Conservation (phyloP, 2,888 invertebrate genomes). For the Incurvaria masculella region DNA sequence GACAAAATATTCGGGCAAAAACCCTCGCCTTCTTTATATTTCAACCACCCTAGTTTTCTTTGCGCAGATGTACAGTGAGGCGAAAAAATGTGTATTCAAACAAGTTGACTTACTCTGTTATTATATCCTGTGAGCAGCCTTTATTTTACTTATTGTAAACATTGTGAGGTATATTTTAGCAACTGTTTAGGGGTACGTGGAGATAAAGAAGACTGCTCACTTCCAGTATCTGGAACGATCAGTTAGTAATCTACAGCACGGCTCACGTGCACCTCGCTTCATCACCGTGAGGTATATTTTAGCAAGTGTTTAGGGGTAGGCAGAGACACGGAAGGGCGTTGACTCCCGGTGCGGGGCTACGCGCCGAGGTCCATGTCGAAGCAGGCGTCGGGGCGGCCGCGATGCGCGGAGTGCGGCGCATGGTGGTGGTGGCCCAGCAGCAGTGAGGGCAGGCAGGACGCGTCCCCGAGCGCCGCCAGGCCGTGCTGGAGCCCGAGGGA, state of each 20-base stretch:
- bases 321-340: neutral
- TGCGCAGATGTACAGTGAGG: too few relatives aligned
- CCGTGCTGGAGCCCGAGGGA: constrained; percentile 24
- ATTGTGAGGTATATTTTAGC: neutral
- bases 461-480: constrained; percentile 21
- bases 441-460: constrained; percentile 29
- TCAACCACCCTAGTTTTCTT: too few relatives aligned
- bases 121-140: too few relatives aligned
- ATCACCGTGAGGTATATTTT: neutral
- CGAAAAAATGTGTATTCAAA: too few relatives aligned
- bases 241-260: neutral
- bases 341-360: constrained; percentile 16
- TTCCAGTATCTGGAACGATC: neutral
- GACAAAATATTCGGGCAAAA: too few relatives aligned
- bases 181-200: neutral
- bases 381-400: constrained; percentile 36
- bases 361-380: constrained; percentile 49
- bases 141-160: too few relatives aligned
- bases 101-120: too few relatives aligned
- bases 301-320: neutral
- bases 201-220: neutral
- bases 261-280: neutral
- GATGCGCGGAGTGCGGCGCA: constrained; percentile 44
- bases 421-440: constrained; percentile 35
- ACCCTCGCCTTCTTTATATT: too few relatives aligned